phyloP scores from a whole-genome alignment of 1,140 invertebrate species.

The Nephila pilipes region DNA sequence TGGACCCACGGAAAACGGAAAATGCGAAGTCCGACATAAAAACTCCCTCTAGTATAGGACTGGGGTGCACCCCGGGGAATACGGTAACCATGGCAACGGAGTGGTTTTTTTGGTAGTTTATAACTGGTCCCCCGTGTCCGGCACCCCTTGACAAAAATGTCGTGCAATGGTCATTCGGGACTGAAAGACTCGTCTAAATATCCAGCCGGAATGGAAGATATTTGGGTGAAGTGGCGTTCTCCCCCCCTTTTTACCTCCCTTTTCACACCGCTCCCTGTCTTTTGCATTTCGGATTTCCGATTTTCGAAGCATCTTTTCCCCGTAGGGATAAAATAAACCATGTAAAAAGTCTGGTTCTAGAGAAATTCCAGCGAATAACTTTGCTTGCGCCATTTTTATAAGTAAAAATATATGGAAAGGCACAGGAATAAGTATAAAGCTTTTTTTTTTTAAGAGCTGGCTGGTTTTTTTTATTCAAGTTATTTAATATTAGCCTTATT shows the following conservation, averaged over 20 bases:
- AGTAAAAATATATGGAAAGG: background rate
- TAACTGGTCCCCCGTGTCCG: conserved; percentile 65
- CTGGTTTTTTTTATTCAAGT: too few species aligned
- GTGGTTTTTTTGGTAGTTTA: conserved; percentile 71
- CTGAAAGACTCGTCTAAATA: conserved; percentile 35
- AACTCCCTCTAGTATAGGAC: conserved; percentile 32
- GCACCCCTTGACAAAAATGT: conserved; percentile 60
- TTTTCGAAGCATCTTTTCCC: background rate
- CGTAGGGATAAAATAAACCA: background rate
- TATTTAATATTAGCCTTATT: too few species aligned
- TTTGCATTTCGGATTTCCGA: background rate
- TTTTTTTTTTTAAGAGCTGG: too few species aligned
- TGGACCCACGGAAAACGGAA: conserved; percentile 22
- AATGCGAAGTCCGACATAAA: conserved; percentile 50
- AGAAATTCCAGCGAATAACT: background rate
- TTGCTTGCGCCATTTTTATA: background rate
- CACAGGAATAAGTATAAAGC: background rate
- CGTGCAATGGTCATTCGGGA: conserved; percentile 54
- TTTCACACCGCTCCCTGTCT: background rate
- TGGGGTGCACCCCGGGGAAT: conserved; percentile 2
- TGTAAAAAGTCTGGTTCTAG: background rate
- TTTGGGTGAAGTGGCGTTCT: background rate
- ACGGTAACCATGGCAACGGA: conserved; percentile 23
- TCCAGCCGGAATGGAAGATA: conserved; percentile 6
- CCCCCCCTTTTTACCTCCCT: too few species aligned